Evolutionary conservation across 30 jellyfish, hydroid and myxozoan genomes (phyloP).

Genomic region (Catostylus mosaicus): DNA sequence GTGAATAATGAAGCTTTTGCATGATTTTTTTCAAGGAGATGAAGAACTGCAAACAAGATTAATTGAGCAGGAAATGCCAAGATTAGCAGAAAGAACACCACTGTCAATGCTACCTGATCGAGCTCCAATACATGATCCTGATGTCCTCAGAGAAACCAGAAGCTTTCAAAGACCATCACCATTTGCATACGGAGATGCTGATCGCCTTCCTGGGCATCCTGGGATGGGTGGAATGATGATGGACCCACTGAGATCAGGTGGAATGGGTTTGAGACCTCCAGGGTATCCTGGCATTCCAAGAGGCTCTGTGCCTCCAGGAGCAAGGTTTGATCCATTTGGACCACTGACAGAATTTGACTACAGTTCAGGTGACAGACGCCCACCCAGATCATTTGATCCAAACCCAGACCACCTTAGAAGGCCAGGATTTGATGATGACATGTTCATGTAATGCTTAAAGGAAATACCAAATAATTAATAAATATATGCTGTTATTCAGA

Average conservation of each 20-base stretch:
- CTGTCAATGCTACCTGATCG: constrained; percentile 32
- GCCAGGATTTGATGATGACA: constrained; percentile 77
- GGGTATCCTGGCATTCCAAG: constrained; percentile 64
- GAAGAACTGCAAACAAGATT: constrained; percentile 3
- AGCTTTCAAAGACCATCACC: constrained; percentile 57
- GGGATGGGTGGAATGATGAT: constrained; percentile 69
- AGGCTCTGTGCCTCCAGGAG: constrained; percentile 74
- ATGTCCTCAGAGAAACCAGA: background rate
- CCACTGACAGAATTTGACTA: constrained; percentile 68
- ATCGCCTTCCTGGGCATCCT: constrained; percentile 59
- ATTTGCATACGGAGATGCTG: constrained; percentile 74
- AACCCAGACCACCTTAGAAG: constrained; percentile 69
- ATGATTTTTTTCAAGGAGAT: constrained; percentile 18
- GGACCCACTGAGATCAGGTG: constrained; percentile 73
- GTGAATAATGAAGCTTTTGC: background rate
- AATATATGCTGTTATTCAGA: too few relatives aligned
- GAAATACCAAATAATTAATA: too few relatives aligned
- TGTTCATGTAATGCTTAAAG: constrained; percentile 55
- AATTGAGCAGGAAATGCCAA: constrained; percentile 42
- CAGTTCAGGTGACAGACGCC: constrained; percentile 33
- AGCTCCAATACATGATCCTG: constrained; percentile 17
- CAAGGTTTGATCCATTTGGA: constrained; percentile 75
- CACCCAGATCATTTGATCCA: constrained; percentile 60
- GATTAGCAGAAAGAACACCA: constrained; percentile 14
- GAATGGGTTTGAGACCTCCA: constrained; percentile 72